Evolutionary conservation across 2,113 vertebrate species (phyloP).

Genomic region (Hippocampus guttulatus): DNA sequence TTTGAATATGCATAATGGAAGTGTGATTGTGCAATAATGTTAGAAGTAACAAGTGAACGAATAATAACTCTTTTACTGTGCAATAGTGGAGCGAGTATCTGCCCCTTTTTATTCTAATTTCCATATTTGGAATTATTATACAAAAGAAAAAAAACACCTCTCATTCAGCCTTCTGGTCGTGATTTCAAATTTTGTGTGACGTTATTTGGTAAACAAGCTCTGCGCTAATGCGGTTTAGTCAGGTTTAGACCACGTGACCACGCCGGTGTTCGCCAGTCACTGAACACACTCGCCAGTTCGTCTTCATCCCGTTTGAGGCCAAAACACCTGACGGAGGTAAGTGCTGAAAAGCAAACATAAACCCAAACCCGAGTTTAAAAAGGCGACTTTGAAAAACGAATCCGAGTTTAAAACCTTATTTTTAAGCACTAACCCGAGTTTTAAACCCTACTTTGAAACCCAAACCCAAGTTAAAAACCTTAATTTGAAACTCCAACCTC

Average conservation of each 20-base stretch:
- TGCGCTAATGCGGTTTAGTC: conserved; percentile 57
- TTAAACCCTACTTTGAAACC: too few relatives aligned
- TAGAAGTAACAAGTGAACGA: too few relatives aligned
- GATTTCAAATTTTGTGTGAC: conserved; percentile 9
- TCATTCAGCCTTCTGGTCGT: background rate
- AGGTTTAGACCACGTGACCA: conserved; percentile 41
- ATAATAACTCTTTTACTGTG: background rate
- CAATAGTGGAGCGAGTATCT: background rate
- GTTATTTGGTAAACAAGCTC: conserved; percentile 42
- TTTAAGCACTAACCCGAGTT: too few relatives aligned
- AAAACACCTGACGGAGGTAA: conserved; percentile 17
- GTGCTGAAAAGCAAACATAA: background rate
- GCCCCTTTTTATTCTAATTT: background rate
- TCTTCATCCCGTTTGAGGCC: background rate
- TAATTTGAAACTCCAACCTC: too few relatives aligned
- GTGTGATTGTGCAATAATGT: background rate
- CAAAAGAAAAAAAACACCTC: background rate
- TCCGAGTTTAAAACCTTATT: too few relatives aligned
- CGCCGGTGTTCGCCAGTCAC: conserved; percentile 21
- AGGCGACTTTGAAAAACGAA: too few relatives aligned
- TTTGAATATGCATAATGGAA: background rate
- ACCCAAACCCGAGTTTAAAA: background rate
- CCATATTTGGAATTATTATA: background rate
- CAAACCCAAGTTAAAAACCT: too few relatives aligned
- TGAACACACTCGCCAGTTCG: conserved; percentile 7